Conservation (phyloP, 2,888 invertebrate genomes). For the Apodemia hepburni region DNA sequence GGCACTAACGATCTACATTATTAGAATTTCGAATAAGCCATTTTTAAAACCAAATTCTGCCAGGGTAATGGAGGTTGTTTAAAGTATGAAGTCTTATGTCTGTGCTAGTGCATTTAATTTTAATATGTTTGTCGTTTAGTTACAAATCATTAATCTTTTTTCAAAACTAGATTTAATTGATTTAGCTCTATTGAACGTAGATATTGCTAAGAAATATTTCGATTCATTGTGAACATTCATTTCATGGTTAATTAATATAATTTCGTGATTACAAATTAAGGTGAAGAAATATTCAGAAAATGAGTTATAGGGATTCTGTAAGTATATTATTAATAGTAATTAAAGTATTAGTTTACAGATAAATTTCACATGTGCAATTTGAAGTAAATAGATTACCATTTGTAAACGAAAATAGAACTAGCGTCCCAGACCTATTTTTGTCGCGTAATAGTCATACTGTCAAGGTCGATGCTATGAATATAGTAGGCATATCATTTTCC, state of each 20-base stretch:
- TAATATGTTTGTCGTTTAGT: neutral
- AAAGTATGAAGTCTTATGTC: no score
- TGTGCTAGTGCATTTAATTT: no score
- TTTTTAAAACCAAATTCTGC: no score
- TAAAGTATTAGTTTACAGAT: neutral
- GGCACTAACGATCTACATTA: no score
- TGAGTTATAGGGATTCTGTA: constrained; percentile 68
- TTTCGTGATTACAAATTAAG: neutral
- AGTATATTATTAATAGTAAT: constrained; percentile 37
- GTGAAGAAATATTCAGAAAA: constrained; percentile 34
- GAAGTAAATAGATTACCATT: constrained; percentile 11
- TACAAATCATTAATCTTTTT: neutral
- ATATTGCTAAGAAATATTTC: neutral
- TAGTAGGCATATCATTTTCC: constrained; percentile 50
- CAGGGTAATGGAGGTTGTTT: no score
- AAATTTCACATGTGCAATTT: neutral
- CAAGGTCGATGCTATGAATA: constrained; percentile 51
- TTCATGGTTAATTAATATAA: neutral
- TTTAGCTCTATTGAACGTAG: neutral
- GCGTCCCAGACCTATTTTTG: constrained; percentile 52
- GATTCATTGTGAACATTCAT: neutral
- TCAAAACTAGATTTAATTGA: neutral
- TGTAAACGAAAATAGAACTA: constrained; percentile 38
- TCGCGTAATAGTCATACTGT: constrained; percentile 49
- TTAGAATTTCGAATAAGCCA: no score